Percentiles rank a stretch among this genome's conserved stretches.
phyloP scores from a whole-genome alignment of 2,888 invertebrate genomes.

The Morinoia aosen region DNA sequence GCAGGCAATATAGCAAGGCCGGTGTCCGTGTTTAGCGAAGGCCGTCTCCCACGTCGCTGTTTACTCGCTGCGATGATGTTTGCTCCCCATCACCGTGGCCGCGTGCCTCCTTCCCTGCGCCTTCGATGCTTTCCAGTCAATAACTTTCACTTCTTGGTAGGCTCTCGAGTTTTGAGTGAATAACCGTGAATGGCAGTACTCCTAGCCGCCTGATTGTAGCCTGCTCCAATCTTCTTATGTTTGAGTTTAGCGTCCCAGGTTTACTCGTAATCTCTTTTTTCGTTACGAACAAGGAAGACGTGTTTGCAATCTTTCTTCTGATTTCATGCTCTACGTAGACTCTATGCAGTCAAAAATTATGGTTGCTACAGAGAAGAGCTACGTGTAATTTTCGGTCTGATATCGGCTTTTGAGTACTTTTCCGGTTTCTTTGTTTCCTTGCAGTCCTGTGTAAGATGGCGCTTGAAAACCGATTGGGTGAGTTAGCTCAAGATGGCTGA shows the following conservation, averaged over 20 bases:
- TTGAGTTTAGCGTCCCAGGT: not conserved
- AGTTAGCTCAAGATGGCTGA: not conserved
- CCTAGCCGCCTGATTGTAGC: not conserved
- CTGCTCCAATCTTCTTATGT: not conserved
- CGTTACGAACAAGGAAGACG: too few species aligned
- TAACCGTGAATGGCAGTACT: not conserved
- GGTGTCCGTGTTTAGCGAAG: slow-evolving; percentile 12
- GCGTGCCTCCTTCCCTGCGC: not conserved
- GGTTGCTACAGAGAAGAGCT: not conserved
- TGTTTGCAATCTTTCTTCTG: too few species aligned
- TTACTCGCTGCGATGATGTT: not conserved
- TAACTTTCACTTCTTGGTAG: not conserved
- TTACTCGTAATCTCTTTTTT: not conserved
- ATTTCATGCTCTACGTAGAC: too few species aligned
- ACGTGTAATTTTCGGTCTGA: not conserved
- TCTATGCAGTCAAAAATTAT: too few species aligned
- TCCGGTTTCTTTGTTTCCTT: not conserved
- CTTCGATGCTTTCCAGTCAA: not conserved
- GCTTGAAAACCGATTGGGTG: not conserved
- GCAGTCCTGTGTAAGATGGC: not conserved
- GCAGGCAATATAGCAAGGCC: not conserved
- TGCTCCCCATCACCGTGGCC: not conserved
- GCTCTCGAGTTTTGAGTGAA: not conserved
- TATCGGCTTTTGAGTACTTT: not conserved
- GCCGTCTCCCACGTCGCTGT: slow-evolving; percentile 2